A percentile compares a stretch with the other conserved stretches of the same genome.
phyloP scores from a whole-genome alignment of 30 jellyfish, hydroid and myxozoan genomes.

The Aurelia sp. region DNA sequence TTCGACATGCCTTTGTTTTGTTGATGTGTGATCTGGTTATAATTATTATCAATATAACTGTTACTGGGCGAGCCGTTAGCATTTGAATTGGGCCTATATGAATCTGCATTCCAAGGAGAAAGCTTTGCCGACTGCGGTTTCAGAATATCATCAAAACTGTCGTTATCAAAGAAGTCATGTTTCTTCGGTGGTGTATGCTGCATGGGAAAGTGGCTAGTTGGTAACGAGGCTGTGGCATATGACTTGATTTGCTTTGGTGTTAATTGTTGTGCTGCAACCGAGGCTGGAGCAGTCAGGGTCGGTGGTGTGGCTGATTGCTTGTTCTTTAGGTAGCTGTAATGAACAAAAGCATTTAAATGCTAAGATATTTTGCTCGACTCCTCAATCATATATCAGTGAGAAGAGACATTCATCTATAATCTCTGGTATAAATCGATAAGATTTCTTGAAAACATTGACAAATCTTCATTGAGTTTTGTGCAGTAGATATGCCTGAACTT shows the following conservation, averaged over 20 bases:
- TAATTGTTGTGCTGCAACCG: slow-evolving; percentile 55
- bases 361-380: too few species aligned
- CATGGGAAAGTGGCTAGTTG: slow-evolving; percentile 27
- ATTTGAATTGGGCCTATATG: slow-evolving; percentile 30
- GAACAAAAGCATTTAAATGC: background rate
- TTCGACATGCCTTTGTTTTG: slow-evolving; percentile 30
- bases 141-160: slow-evolving; percentile 36
- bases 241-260: slow-evolving; percentile 54
- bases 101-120: slow-evolving; percentile 63
- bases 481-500: too few species aligned
- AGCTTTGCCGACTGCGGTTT: slow-evolving; percentile 37
- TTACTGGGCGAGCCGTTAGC: background rate
- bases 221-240: slow-evolving; percentile 61
- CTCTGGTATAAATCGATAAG: too few species aligned
- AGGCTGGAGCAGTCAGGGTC: slow-evolving; percentile 47
- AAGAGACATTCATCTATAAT: too few species aligned
- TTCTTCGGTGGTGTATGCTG: slow-evolving; percentile 49
- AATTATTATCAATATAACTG: slow-evolving; percentile 45
- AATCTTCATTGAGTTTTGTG: too few species aligned
- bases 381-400: too few species aligned
- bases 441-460: too few species aligned
- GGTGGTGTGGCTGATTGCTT: slow-evolving; percentile 58
- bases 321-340: slow-evolving; percentile 58
- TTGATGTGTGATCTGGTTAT: slow-evolving; percentile 58
- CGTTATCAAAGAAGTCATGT: slow-evolving; percentile 61